Base-by-base conservation (phyloP, 2,888 invertebrate species). In the Rapana venosa region DNA sequence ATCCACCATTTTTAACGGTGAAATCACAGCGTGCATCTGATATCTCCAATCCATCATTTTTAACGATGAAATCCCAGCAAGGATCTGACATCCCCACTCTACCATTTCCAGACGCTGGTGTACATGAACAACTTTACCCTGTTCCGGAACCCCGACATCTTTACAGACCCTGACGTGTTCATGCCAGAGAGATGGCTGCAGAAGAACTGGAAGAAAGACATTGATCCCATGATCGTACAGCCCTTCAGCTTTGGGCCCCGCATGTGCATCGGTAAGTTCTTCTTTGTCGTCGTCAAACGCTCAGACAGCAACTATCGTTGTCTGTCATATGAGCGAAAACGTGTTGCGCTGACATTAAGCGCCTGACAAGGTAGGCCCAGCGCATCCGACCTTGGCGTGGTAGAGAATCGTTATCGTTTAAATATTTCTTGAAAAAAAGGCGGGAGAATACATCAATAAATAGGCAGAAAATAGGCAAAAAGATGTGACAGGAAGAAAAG, bases 141-240 rank as follows among this genome's bases (percentile, higher is more conserved):
- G 88, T 95, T 96, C 87, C 91, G 93, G 35, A 94, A 96, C 88
- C 95, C 95, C 13, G 96, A 97, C 89, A 97, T 98, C 92, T 98
- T 97, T 93, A 96, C 97, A 0, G 96, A 97, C n/a, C 96, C 97
- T 13, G 94, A 96, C 0, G 96, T 97, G 90, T 98, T 97, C 94
- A 95, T 97, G 83, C 98, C 98, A 0, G 98, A 98, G 94, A 96
- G 98, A 84, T 98, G 98, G 98, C 94, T 98, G 92, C 96, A 98
- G 94, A 96, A 94, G 61, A 94, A 94, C 11, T 93, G 93, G 11
- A 93, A 92, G n/a, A 93, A 94, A 26, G 92, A 93, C 74, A 95
- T 96, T 26, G 96, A 97, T 92, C 97, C 97, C 0, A 97, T 96
- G 92, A 93, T 97, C 2, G 94, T 97, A 81, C 96, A 96, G 5